These are phyloP conservation scores for Ateles fusciceps DNA, from an alignment of 2,797 vertebrate genomes.

Conservation along the genomic window DNA sequence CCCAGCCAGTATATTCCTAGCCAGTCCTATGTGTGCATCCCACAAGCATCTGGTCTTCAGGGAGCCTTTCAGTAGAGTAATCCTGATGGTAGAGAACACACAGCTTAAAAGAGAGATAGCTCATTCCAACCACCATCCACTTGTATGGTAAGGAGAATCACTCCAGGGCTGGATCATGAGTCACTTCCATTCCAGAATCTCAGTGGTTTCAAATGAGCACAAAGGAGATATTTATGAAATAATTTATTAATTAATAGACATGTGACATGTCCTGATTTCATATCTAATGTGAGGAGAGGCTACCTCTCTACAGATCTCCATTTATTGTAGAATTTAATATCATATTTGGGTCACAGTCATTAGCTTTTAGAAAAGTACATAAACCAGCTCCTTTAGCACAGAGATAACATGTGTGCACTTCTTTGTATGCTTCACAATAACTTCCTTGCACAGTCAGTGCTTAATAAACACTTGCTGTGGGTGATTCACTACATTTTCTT, in stretches of 20 bases:
- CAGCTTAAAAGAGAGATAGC: neutral
- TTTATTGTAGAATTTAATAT: neutral
- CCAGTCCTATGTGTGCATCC: neutral
- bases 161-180: neutral
- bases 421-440: constrained; percentile 8
- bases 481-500: constrained; percentile 44
- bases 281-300: neutral
- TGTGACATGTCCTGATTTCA: neutral
- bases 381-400: neutral
- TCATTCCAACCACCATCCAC: neutral
- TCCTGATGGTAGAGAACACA: neutral
- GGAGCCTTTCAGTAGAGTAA: neutral
- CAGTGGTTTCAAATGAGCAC: neutral
- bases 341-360: neutral
- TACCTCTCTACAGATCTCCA: constrained; percentile 15
- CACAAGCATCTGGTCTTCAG: neutral
- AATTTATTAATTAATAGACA: neutral
- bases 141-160: neutral
- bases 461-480: constrained; percentile 28
- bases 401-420: neutral
- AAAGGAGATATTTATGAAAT: neutral
- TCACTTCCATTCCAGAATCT: neutral
- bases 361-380: constrained; percentile 41
- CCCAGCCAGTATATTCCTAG: neutral
- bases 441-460: neutral